Base-by-base conservation (phyloP, 2,113 vertebrate genomes). In the Dendropsophus ebraccatus region DNA sequence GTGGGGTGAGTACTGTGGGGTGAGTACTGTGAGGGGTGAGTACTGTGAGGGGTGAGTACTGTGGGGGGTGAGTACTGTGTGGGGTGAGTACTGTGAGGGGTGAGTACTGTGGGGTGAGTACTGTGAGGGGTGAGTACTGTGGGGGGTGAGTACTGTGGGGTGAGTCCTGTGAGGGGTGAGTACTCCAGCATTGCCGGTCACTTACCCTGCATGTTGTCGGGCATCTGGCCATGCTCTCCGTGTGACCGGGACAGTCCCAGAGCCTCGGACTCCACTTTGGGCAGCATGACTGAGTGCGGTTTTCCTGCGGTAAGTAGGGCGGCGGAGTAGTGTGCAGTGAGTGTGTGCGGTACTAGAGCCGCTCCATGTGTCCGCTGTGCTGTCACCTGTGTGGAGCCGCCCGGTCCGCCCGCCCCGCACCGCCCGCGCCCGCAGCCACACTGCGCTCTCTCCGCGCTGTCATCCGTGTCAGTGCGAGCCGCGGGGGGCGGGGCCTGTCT, bases 151-250 rank as follows among this genome's bases (percentile, higher is more conserved):
- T n/a, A n/a, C n/a, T n/a, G n/a, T n/a, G n/a, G n/a, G n/a, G n/a
- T n/a, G n/a, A n/a, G n/a, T n/a, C n/a, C n/a, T n/a, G n/a, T n/a
- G n/a, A n/a, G n/a, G n/a, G n/a, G n/a, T n/a, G n/a, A n/a, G n/a
- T n/a, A n/a, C n/a, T n/a, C n/a, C n/a, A n/a, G n/a, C n/a, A n/a
- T n/a, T n/a, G n/a, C n/a, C n/a, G n/a, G n/a, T n/a, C 65, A 58
- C 96, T 96, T 96, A 99, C 98, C 98, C 97, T 99, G 98, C 96
- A 99, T 96, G 91, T 95, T 97, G 92, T 96, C 96, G 91, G 97
- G 96, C 97, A 97, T 96, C 92, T 95, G 97, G 88, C 97, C 95
- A 90, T 96, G 97, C 92, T 97, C 98, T 91, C 97, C 97, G 97
- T 97, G 96, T 95, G 97, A 95, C 90, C 97, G 96, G 92, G 95